Evolutionary conservation across 2,797 vertebrate genomes (phyloP), one percentile per base, ranked within the genome.

Genomic region (Morelia viridis): DNA sequence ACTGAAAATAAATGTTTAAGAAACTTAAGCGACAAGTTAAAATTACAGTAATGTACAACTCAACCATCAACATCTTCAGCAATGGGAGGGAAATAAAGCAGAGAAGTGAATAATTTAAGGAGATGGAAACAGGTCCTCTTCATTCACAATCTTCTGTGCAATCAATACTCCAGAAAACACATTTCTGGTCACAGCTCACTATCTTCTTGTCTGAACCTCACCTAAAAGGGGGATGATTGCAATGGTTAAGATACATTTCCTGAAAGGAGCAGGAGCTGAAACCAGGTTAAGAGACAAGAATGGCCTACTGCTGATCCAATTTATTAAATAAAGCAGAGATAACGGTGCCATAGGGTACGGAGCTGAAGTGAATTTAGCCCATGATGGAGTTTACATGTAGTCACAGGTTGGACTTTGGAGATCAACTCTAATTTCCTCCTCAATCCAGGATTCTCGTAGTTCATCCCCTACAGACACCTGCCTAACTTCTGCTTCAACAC

Each of bases 1-100:
- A 98, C 98, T 98, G 98, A 98, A 98, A 98, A 98, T 98, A 97
- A 98, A 98, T 97, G 97, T 96, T 64, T 97, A 98, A 97, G 97
- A 98, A 98, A 98, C 97, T 24, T 98, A 97, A 97, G 97, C 96
- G 97, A 98, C 97, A 98, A 97, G 97, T 98, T 98, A 98, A 98
- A 92, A 98, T 98, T 97, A 98, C 97, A 98, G 95, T 97, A 98
- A 98, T 97, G 98, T 97, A 98, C 97, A 98, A 98, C 97, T 98
- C 97, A 97, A 98, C 97, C 97, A 97, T 97, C 97, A 97, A 96
- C 76, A 95, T 97, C 95, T 96, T 97, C 97, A 96, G 97, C 97
- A 97, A 88, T 95, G 96, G 97, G 96, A 83, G 85, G 97, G 97
- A 96, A 97, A 98, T 97, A 97, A 98, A 98, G 97, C 96, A 97